These are phyloP conservation scores for Tamias sibiricus DNA, from an alignment of 2,113 vertebrate species.

Conservation along the genomic window DNA sequence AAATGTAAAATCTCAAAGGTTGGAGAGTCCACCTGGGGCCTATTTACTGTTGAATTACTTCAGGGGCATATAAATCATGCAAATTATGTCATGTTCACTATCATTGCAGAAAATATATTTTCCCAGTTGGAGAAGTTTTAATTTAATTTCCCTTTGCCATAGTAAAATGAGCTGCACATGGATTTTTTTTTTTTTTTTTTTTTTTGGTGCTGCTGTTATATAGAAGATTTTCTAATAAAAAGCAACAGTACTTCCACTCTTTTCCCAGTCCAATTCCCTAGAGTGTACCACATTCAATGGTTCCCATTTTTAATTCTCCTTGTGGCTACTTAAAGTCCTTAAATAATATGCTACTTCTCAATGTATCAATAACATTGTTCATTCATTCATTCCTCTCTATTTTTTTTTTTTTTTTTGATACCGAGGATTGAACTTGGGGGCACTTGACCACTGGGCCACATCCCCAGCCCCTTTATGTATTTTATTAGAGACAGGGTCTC, in stretches of 20 bases:
- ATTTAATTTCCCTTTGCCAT: constrained; percentile 54
- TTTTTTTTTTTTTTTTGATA: too few species aligned
- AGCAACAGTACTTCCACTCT: background rate
- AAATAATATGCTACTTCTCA: background rate
- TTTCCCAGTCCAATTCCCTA: background rate
- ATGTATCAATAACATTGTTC: background rate
- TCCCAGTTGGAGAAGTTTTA: constrained; percentile 37
- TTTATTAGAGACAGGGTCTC: too few species aligned
- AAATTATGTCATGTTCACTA: constrained; percentile 18
- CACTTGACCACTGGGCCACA: too few species aligned
- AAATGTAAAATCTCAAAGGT: constrained; percentile 12
- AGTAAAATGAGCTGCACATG: background rate
- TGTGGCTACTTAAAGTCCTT: background rate
- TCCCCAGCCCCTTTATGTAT: too few species aligned
- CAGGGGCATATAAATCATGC: background rate
- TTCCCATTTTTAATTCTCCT: background rate
- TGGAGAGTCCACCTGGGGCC: background rate
- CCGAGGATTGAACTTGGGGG: too few species aligned
- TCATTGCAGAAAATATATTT: constrained; percentile 6
- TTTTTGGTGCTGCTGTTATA: background rate
- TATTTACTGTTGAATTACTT: constrained; percentile 20
- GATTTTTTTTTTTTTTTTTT: background rate
- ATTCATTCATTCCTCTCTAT: background rate
- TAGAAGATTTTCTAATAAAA: background rate
- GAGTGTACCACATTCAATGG: background rate